These are phyloP conservation scores for Epinotia brunnichana DNA, from an alignment of 2,888 invertebrate genomes.

Conservation along the genomic window DNA sequence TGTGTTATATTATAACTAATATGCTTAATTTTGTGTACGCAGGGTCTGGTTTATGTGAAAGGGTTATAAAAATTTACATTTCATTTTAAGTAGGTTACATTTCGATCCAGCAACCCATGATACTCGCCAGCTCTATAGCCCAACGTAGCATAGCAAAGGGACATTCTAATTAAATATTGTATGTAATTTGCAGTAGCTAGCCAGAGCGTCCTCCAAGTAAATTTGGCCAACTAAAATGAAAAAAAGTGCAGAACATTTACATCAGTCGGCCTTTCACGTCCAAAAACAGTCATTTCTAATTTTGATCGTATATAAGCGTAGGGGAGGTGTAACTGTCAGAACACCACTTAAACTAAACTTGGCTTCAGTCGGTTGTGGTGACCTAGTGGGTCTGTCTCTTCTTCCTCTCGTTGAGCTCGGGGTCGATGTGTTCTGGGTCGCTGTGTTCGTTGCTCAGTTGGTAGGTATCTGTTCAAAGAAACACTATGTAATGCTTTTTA, in stretches of 20 bases:
- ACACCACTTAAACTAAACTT: conserved; percentile 27
- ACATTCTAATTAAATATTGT: not conserved
- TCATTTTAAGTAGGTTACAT: too few species aligned
- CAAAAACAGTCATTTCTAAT: not conserved
- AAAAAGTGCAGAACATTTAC: too few species aligned
- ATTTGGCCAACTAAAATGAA: too few species aligned
- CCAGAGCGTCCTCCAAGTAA: not conserved
- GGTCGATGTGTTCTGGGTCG: conserved; percentile 66
- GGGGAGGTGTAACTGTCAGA: conserved; percentile 33
- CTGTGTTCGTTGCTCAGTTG: conserved; percentile 59
- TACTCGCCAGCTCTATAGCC: not conserved
- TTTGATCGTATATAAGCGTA: conserved; percentile 2
- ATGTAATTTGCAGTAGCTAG: not conserved
- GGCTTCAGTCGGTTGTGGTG: conserved; percentile 32
- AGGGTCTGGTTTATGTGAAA: too few species aligned
- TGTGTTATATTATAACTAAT: too few species aligned
- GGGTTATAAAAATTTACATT: too few species aligned
- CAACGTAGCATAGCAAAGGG: not conserved
- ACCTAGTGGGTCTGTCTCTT: conserved; percentile 59
- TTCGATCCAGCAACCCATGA: not conserved
- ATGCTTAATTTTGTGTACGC: too few species aligned
- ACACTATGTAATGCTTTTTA: not conserved
- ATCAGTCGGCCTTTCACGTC: not conserved
- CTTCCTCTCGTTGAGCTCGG: conserved; percentile 56
- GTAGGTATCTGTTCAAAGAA: conserved; percentile 44